Evolutionary conservation across 2,888 invertebrate genomes (phyloP).

Genomic region (Molanna angustata): DNA sequence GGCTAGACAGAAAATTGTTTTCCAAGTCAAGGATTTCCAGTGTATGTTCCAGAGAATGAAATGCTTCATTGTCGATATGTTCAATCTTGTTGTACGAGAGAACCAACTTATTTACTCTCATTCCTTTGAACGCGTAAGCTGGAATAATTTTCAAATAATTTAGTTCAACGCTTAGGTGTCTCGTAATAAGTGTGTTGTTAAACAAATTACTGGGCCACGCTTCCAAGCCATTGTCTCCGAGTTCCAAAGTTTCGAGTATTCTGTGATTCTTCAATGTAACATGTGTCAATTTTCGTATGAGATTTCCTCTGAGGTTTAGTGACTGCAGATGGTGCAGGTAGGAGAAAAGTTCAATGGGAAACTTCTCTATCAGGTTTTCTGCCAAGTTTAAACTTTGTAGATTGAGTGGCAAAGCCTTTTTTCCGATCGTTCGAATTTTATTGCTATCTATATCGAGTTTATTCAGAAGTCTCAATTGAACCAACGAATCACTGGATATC

Average conservation of each 20-base stretch:
- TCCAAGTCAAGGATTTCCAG: constrained; percentile 82
- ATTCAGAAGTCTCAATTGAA: constrained; percentile 60
- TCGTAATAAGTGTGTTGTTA: constrained; percentile 68
- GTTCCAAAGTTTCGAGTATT: constrained; percentile 76
- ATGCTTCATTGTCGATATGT: constrained; percentile 67
- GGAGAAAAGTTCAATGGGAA: constrained; percentile 64
- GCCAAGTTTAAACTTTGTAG: constrained; percentile 70
- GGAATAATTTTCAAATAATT: constrained; percentile 71
- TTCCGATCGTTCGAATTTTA: constrained; percentile 61
- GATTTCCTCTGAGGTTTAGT: constrained; percentile 62
- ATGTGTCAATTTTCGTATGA: constrained; percentile 44
- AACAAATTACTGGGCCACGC: constrained; percentile 64
- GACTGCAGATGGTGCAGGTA: constrained; percentile 65
- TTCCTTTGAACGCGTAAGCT: constrained; percentile 63
- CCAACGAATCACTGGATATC: constrained; percentile 62
- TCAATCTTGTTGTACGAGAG: constrained; percentile 75
- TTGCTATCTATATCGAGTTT: constrained; percentile 72
- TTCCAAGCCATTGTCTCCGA: constrained; percentile 79
- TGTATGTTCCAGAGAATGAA: constrained; percentile 68
- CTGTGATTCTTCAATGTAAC: constrained; percentile 54
- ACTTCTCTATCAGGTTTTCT: constrained; percentile 66
- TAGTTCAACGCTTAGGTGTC: constrained; percentile 78
- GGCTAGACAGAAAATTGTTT: constrained; percentile 67
- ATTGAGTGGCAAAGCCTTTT: constrained; percentile 62
- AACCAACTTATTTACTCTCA: constrained; percentile 73